Percentiles rank a stretch among this genome's conserved stretches.
Conservation (phyloP, 2,797 vertebrate species). For the Urocyon cinereoargenteus region DNA sequence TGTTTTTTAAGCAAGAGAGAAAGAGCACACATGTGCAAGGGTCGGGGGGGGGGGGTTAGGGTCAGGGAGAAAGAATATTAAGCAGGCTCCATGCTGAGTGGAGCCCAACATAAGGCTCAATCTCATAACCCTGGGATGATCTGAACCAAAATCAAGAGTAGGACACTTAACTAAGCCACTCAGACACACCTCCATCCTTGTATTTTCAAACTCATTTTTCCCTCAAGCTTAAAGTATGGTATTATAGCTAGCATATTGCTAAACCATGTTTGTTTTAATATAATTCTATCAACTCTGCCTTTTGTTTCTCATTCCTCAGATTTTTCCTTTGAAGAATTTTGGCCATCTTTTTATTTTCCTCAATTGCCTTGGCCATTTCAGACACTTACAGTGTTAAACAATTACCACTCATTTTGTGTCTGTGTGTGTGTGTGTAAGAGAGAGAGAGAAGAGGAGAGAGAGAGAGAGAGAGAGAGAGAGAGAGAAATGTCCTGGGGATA, state of each 20-base stretch:
- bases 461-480: too few relatives aligned
- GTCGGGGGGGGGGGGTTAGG: rapidly evolving
- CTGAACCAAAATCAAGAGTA: not conserved
- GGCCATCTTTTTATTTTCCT: not conserved
- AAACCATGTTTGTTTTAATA: not conserved
- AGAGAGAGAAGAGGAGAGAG: too few relatives aligned
- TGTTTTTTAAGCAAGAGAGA: not conserved
- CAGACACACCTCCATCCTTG: not conserved
- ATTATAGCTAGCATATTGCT: not conserved
- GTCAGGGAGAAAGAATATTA: not conserved
- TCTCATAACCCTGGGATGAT: not conserved
- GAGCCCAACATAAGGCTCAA: not conserved
- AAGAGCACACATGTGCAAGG: not conserved
- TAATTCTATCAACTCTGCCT: not conserved
- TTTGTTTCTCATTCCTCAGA: not conserved
- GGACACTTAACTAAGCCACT: not conserved
- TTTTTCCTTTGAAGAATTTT: not conserved
- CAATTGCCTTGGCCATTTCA: not conserved
- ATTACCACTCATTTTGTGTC: not conserved
- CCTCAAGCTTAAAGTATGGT: not conserved
- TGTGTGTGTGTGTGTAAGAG: not conserved
- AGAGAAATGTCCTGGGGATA: not conserved
- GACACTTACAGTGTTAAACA: not conserved
- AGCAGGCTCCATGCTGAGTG: not conserved
- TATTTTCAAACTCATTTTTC: not conserved